phyloP scores from a whole-genome alignment of 2,797 vertebrate genomes.

The Alectoris magna region DNA sequence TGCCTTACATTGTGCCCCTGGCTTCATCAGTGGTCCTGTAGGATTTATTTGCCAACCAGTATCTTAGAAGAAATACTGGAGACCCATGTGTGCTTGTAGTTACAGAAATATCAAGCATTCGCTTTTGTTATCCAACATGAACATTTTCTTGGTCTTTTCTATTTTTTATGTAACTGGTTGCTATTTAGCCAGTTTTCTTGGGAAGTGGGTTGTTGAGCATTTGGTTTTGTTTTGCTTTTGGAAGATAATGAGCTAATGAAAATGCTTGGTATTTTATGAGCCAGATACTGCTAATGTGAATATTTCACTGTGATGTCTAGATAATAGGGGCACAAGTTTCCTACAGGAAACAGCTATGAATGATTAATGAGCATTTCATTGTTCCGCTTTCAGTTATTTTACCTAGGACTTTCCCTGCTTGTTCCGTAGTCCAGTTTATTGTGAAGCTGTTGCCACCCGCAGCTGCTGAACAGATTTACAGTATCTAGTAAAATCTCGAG shows the following conservation, averaged over 20 bases:
- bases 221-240: neutral
- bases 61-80: neutral
- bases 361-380: slow-evolving; percentile 81
- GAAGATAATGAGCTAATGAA: slow-evolving; percentile 28
- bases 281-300: slow-evolving; percentile 35
- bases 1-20: neutral
- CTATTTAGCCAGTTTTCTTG: slow-evolving; percentile 41
- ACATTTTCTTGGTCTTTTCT: neutral
- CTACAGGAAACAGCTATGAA: slow-evolving; percentile 79
- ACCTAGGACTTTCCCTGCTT: slow-evolving; percentile 72
- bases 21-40: neutral
- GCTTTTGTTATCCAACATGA: neutral
- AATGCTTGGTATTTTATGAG: slow-evolving; percentile 25
- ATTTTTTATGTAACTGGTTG: neutral
- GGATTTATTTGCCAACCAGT: neutral
- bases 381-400: slow-evolving; percentile 77
- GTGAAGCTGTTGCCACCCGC: slow-evolving; percentile 68
- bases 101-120: neutral
- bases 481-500: slow-evolving; percentile 49
- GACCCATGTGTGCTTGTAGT: neutral
- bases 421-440: slow-evolving; percentile 57
- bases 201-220: neutral
- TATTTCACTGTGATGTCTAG: slow-evolving; percentile 39
- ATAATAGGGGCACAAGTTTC: slow-evolving; percentile 72
- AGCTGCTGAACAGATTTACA: slow-evolving; percentile 71